Evolutionary conservation across 2,797 vertebrate genomes (phyloP).

Genomic region (Helicolenus hilgendorfi): DNA sequence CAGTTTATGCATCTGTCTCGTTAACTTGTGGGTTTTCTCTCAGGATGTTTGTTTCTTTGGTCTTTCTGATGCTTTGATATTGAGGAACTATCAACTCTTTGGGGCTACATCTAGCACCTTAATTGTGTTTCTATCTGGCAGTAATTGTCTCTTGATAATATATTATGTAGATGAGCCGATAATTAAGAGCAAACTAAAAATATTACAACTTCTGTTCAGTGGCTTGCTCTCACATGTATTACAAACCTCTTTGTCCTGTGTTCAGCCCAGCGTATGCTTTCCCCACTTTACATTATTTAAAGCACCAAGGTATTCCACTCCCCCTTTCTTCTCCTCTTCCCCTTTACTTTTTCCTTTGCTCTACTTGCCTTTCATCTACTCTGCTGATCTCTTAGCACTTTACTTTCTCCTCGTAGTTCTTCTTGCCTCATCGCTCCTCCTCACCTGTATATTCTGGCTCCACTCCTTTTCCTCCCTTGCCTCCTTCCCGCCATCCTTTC

Average conservation of each 20-base stretch:
- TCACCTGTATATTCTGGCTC: neutral
- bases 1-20: neutral
- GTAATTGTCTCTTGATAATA: neutral
- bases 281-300: constrained; percentile 72
- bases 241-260: constrained; percentile 47
- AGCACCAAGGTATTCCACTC: constrained; percentile 38
- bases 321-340: constrained; percentile 8
- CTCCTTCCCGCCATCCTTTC: constrained; percentile 8
- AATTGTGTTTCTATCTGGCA: neutral
- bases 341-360: constrained; percentile 5
- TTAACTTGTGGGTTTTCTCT: neutral
- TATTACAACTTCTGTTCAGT: neutral
- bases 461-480: neutral
- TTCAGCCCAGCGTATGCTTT: constrained; percentile 25
- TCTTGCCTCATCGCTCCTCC: neutral
- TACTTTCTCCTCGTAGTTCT: neutral
- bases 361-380: constrained; percentile 34
- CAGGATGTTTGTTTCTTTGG: neutral
- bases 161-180: neutral
- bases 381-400: constrained; percentile 23
- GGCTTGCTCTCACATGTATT: neutral
- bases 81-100: too few relatives aligned
- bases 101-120: neutral
- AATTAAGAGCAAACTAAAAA: neutral
- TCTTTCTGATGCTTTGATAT: neutral